Base-by-base conservation (phyloP, 2,113 vertebrate genomes). In the Nothobranchius furzeri region DNA sequence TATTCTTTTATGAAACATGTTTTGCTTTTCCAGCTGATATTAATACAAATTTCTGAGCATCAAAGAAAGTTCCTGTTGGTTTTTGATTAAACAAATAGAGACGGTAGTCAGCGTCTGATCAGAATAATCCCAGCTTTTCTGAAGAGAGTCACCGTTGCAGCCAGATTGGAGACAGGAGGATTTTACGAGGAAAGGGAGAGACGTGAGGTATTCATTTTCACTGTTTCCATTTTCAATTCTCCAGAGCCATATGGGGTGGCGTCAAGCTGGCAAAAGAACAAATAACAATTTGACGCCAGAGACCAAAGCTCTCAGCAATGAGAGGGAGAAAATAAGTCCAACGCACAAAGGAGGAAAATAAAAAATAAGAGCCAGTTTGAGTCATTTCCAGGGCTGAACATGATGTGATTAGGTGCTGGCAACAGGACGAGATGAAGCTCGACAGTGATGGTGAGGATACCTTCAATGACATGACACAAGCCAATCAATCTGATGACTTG, bases 221-320 rank as follows among this genome's bases (percentile, higher is more conserved):
- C 75, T 25, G 52, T 76, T 86, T 88, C 64, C 48, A 78, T 85
- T 88, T 83, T 66, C 77, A 58, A 62, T 72, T 78, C 81, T 79
- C 75, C 9, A 49, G 60, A 87, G 81, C 81, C 85, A 70, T 87
- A 82, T 73, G 84, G 90, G 83, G 83, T 61, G 63, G 80, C 70
- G 40, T 82, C 59, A 78, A 85, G 84, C 82, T 82, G 87, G 75
- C 73, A 64, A 68, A 83, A 81, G 74, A 87, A 86, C 81, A 87
- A 90, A 89, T 87, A 89, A 79, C 76, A 85, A 85, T 86, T 88
- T 81, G 82, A 83, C 73, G 71, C 70, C 64, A 75, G 75, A 56
- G 77, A 85, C 60, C 52, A 52, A 70, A 45, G 80, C 63, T 74
- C 70, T 58, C 54, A 72, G 70, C 9, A 25, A 80, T 36, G 42